These are phyloP conservation scores for Tringa solitaria DNA, from an alignment of 2,113 vertebrate species.

Conservation along the genomic window DNA sequence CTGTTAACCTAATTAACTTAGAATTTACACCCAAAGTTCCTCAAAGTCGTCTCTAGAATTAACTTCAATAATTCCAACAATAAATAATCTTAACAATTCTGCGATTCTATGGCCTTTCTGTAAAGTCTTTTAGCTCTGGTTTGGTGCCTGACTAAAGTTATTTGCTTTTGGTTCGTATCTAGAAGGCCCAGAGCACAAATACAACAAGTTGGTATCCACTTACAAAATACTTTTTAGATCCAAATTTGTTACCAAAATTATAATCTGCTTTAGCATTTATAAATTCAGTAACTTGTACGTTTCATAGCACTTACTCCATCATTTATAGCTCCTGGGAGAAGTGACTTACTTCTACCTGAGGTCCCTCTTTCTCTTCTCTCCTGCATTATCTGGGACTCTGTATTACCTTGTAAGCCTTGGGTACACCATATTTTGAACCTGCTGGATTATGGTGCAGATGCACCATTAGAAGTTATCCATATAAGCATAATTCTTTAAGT, in stretches of 20 bases:
- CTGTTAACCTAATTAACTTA: neutral
- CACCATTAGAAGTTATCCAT: neutral
- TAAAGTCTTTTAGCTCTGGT: neutral
- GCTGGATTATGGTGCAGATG: neutral
- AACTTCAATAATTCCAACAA: neutral
- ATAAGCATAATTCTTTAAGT: neutral
- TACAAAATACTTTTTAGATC: neutral
- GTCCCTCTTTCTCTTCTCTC: neutral
- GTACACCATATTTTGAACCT: neutral
- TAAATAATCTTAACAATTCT: neutral
- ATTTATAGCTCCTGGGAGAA: neutral
- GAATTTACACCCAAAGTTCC: neutral
- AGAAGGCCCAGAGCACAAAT: neutral
- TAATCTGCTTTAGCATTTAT: neutral
- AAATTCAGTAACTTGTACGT: neutral
- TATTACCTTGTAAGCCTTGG: neutral
- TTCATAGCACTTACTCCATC: neutral
- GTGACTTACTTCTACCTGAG: neutral
- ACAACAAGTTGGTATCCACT: neutral
- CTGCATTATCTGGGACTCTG: neutral
- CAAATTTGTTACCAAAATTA: neutral
- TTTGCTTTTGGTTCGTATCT: neutral
- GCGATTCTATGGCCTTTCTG: neutral
- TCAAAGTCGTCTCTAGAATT: neutral
- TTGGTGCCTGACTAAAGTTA: neutral